Percentiles rank a stretch among this genome's conserved stretches.
These are phyloP conservation scores for Apistogramma diplotaenia DNA, from an alignment of 2,113 vertebrate genomes.

Conservation along the genomic window DNA sequence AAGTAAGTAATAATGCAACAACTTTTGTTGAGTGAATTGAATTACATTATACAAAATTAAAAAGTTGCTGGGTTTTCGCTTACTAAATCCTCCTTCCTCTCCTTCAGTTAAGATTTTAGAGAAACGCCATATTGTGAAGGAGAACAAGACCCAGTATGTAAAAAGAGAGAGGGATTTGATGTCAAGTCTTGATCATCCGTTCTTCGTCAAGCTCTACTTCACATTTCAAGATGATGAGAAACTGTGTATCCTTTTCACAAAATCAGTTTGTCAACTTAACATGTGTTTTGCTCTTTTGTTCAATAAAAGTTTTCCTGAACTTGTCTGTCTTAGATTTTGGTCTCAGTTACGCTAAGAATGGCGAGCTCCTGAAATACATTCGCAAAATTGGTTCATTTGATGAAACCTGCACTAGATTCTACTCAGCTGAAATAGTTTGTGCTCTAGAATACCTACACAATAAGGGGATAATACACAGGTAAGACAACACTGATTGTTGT, in stretches of 20 bases:
- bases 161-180: constrained; percentile 96
- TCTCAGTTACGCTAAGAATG: constrained; percentile 98
- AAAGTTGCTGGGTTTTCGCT: background rate
- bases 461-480: constrained; percentile 99
- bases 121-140: constrained; percentile 98
- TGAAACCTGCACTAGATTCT: constrained; percentile 98
- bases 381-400: constrained; percentile 99
- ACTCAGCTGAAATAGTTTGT: constrained; percentile 95
- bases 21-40: background rate
- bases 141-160: constrained; percentile 97
- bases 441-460: constrained; percentile 95
- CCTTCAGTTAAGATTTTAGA: constrained; percentile 96
- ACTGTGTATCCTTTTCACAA: constrained; percentile 92
- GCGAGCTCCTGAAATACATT: constrained; percentile 98
- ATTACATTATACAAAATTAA: background rate
- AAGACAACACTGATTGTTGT: constrained; percentile 24
- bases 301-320: constrained; percentile 65
- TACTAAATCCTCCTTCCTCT: constrained; percentile 26
- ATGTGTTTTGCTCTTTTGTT: background rate
- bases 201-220: constrained; percentile 99
- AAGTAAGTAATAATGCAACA: constrained; percentile 81
- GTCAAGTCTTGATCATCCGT: constrained; percentile 96
- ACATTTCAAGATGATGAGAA: constrained; percentile 99
- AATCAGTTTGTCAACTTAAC: background rate
- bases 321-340: constrained; percentile 88